Conservation (phyloP, 35 echinoderm and acorn worm genomes). For the Apostichopus californicus region DNA sequence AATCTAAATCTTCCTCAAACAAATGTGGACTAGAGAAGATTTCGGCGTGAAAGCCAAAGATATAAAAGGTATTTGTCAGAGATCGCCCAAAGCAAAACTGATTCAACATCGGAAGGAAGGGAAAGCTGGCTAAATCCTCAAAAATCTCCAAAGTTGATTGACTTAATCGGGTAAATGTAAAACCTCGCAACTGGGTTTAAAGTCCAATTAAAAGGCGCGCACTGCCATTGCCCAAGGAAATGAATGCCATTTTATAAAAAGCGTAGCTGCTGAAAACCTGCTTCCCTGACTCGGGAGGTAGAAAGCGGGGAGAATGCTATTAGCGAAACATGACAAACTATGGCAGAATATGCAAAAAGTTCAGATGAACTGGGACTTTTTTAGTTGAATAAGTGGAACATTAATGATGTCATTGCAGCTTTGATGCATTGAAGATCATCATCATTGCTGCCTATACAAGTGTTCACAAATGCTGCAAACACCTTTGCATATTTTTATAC, state of each 20-base stretch:
- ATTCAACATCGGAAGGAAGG: conserved; percentile 47
- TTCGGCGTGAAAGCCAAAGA: conserved; percentile 43
- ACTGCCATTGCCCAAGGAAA: conserved; percentile 19
- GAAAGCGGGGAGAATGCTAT: not conserved
- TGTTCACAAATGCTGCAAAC: too few species aligned
- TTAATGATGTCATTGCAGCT: not conserved
- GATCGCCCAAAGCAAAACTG: conserved; percentile 30
- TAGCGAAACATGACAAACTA: not conserved
- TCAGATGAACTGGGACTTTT: conserved; percentile 1
- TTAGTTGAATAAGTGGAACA: not conserved
- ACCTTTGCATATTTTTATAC: too few species aligned
- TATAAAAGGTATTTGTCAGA: conserved; percentile 21
- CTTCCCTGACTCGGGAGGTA: not conserved
- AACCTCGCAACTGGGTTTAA: conserved; percentile 47
- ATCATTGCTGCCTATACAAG: too few species aligned
- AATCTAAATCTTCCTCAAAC: conserved; percentile 41
- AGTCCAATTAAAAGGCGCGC: conserved; percentile 44
- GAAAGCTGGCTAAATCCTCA: conserved; percentile 17
- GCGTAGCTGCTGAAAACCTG: not conserved
- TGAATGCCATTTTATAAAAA: conserved; percentile 26
- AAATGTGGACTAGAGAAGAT: conserved; percentile 38
- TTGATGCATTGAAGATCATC: too few species aligned
- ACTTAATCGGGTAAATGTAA: conserved; percentile 52
- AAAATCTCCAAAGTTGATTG: conserved; percentile 55
- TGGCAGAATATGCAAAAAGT: not conserved